A percentile compares a stretch with the other conserved stretches of the same genome.
phyloP scores from a whole-genome alignment of 2,888 invertebrate genomes.

The Metallyticus violacea region DNA sequence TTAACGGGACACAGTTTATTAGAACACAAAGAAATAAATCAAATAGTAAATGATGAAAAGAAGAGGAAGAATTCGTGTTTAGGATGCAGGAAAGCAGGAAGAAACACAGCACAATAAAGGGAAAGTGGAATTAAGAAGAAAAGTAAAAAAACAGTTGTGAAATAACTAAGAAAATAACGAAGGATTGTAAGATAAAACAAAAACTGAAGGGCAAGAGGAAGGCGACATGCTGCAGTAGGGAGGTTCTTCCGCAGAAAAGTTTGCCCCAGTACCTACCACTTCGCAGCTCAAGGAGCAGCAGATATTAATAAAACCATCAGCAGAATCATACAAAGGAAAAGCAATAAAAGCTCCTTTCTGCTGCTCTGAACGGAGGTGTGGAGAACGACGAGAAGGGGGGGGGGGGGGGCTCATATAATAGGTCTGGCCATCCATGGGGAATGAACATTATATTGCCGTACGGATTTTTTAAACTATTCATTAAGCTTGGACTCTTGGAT shows the following conservation, averaged over 20 bases:
- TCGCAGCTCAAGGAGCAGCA: neutral
- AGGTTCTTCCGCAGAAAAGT: neutral
- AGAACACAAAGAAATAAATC: too few species aligned
- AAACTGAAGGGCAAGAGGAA: too few species aligned
- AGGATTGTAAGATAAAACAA: too few species aligned
- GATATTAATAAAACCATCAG: conserved; percentile 22
- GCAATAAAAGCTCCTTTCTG: conserved; percentile 17
- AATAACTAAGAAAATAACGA: too few species aligned
- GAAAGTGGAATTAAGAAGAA: too few species aligned
- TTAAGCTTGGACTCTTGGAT: conserved; percentile 35
- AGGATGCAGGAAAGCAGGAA: too few species aligned
- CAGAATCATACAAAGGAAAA: conserved; percentile 22
- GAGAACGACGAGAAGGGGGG: neutral
- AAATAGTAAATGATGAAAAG: too few species aligned
- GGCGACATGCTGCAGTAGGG: too few species aligned
- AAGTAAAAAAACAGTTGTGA: neutral
- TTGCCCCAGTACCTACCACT: neutral
- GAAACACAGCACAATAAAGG: too few species aligned
- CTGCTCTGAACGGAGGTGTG: neutral
- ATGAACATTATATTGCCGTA: conserved; percentile 42
- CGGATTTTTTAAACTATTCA: conserved; percentile 44
- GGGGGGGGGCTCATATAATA: conserved; percentile 18
- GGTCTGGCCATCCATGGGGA: conserved; percentile 28
- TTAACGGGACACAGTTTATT: too few species aligned
- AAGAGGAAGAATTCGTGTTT: too few species aligned